A percentile compares a stretch with the other conserved stretches of the same genome.
These are phyloP conservation scores for Steromphala cineraria DNA, from an alignment of 2,888 invertebrate genomes.

Conservation along the genomic window DNA sequence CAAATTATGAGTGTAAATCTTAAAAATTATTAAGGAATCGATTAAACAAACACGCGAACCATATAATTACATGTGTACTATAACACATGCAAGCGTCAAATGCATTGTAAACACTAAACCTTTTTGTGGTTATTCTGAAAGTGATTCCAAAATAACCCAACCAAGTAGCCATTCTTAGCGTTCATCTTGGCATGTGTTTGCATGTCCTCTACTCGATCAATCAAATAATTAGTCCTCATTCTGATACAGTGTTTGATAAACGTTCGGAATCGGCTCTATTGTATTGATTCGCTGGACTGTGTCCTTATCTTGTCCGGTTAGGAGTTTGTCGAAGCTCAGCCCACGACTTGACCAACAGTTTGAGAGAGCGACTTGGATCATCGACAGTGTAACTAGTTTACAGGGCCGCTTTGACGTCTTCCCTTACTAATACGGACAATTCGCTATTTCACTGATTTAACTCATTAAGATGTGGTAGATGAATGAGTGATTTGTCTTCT, in stretches of 20 bases:
- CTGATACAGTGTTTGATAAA: slow-evolving; percentile 6
- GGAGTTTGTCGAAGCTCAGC: neutral
- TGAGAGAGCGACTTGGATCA: no score
- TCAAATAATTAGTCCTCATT: neutral
- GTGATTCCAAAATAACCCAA: neutral
- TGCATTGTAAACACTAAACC: neutral
- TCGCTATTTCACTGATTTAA: no score
- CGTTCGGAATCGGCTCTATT: neutral
- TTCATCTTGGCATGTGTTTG: neutral
- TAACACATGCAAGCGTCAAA: neutral
- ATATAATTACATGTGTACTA: neutral
- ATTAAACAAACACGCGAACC: neutral
- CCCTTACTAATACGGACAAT: no score
- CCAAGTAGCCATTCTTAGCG: neutral
- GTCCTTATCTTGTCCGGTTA: neutral
- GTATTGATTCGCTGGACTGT: neutral
- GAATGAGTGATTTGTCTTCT: no score
- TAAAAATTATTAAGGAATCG: neutral
- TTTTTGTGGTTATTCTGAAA: neutral
- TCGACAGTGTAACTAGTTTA: no score
- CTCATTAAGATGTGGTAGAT: no score
- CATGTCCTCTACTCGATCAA: neutral
- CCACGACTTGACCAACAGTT: no score
- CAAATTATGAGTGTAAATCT: no score
- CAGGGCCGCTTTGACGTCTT: no score